These are phyloP conservation scores for Macrosteles quadrilineatus DNA, from an alignment of 1,140 invertebrate genomes.

Conservation along the genomic window DNA sequence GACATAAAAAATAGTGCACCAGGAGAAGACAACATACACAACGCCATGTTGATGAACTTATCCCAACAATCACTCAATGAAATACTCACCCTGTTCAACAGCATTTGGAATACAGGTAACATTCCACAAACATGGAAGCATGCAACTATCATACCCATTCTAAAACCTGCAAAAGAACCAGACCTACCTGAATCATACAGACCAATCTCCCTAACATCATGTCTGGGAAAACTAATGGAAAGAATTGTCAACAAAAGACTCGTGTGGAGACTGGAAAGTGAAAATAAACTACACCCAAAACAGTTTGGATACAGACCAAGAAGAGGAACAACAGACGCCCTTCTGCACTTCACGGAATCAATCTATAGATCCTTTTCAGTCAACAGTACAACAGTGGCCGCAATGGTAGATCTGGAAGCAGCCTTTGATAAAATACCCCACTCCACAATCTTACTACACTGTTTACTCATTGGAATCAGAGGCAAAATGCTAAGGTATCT, in stretches of 20 bases:
- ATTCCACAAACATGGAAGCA: too few species aligned
- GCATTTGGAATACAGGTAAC: too few species aligned
- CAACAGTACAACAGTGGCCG: neutral
- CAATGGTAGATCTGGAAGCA: neutral
- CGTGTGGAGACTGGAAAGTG: neutral
- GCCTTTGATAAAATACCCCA: slow-evolving; percentile 5
- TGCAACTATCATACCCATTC: neutral
- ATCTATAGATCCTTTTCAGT: neutral
- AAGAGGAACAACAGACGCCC: neutral
- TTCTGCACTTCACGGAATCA: neutral
- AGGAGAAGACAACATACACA: slow-evolving; percentile 3
- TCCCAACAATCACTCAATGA: slow-evolving; percentile 1
- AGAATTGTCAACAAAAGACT: neutral
- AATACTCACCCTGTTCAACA: too few species aligned
- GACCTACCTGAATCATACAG: slow-evolving; percentile 11
- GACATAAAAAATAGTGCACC: neutral
- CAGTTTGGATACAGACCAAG: slow-evolving; percentile 21
- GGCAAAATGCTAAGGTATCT: slow-evolving; percentile 4
- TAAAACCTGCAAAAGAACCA: neutral
- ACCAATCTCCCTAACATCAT: slow-evolving; percentile 4
- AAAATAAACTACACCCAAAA: neutral
- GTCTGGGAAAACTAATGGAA: slow-evolving; percentile 16
- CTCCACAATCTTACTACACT: neutral
- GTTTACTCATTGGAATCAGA: neutral
- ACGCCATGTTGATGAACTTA: slow-evolving; percentile 11